These are phyloP conservation scores for Ischnus inquisitorius DNA, from an alignment of 2,888 invertebrate genomes.

Conservation along the genomic window DNA sequence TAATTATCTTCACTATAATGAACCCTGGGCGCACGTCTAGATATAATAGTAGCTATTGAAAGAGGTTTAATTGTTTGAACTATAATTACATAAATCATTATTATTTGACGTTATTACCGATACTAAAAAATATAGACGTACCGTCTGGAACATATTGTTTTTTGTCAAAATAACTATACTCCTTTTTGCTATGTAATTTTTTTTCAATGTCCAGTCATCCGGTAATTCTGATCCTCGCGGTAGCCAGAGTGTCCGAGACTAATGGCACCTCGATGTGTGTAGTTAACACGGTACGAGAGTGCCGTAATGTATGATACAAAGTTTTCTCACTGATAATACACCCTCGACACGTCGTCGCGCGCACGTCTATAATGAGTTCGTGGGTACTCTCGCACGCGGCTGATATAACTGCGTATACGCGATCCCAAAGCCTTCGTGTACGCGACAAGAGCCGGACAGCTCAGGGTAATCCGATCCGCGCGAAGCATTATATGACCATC, in stretches of 20 bases:
- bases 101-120: too few relatives aligned
- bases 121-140: too few relatives aligned
- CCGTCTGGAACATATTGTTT: too few relatives aligned
- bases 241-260: neutral
- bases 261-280: neutral
- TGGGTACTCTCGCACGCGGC: neutral
- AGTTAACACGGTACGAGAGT: neutral
- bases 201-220: neutral
- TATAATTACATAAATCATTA: too few relatives aligned
- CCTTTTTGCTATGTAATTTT: too few relatives aligned
- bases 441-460: conserved; percentile 20
- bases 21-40: too few relatives aligned
- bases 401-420: conserved; percentile 12
- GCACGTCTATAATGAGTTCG: conserved; percentile 29
- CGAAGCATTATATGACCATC: conserved; percentile 38
- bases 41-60: too few relatives aligned
- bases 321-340: conserved; percentile 17
- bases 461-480: conserved; percentile 51
- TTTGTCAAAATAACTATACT: too few relatives aligned
- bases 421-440: conserved; percentile 28
- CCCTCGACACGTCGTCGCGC: conserved; percentile 7
- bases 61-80: too few relatives aligned
- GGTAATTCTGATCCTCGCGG: neutral
- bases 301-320: conserved; percentile 5
- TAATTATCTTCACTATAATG: too few relatives aligned